These are phyloP conservation scores for Callipepla californica DNA, from an alignment of 2,113 vertebrate species.

Conservation along the genomic window DNA sequence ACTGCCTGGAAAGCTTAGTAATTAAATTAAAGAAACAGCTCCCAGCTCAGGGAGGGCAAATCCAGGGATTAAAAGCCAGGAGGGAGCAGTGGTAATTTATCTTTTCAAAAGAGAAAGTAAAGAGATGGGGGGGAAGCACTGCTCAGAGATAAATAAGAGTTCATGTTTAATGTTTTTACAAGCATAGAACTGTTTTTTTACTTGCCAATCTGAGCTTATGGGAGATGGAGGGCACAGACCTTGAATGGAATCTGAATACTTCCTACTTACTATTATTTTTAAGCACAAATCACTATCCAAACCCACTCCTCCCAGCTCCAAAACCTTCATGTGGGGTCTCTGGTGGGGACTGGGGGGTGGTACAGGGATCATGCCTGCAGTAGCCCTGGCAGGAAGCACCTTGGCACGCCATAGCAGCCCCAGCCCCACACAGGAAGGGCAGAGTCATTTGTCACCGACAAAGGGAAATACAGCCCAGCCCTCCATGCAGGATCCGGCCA, in stretches of 20 bases:
- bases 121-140: background rate
- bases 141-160: constrained; percentile 13
- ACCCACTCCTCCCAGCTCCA: background rate
- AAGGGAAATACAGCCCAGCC: constrained; percentile 61
- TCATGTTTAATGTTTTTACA: constrained; percentile 16
- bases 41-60: background rate
- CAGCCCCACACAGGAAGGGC: constrained; percentile 57
- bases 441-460: constrained; percentile 57
- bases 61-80: constrained; percentile 13
- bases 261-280: constrained; percentile 37
- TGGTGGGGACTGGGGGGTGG: background rate
- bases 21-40: constrained; percentile 56
- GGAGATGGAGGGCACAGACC: background rate
- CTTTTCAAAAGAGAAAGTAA: constrained; percentile 43
- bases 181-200: background rate
- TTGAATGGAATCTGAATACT: background rate
- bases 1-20: constrained; percentile 41
- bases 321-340: background rate
- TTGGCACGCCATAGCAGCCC: constrained; percentile 53
- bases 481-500: background rate
- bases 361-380: background rate
- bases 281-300: background rate
- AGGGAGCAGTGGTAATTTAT: constrained; percentile 51
- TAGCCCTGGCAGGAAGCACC: constrained; percentile 62
- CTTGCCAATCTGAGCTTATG: background rate